Conservation (phyloP, 2,797 vertebrate genomes). For the Pangasius macronema region DNA sequence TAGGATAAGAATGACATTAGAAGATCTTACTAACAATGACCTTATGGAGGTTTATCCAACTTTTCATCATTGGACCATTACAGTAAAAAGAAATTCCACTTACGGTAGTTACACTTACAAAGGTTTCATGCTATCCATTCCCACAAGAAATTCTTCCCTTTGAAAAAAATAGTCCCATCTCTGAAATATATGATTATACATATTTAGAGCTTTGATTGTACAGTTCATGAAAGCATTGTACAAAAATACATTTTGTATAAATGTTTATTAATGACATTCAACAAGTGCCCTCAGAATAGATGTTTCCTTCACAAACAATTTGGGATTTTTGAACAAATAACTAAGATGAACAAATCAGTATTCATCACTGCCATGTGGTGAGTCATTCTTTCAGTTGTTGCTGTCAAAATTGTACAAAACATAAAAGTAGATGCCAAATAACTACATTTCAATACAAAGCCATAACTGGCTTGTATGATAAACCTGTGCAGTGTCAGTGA, state of each 20-base stretch:
- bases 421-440: background rate
- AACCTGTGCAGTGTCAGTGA: background rate
- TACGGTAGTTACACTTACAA: background rate
- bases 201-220: background rate
- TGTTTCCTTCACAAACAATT: background rate
- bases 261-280: background rate
- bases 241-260: background rate
- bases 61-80: background rate
- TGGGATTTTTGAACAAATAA: background rate
- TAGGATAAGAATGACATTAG: background rate
- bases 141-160: background rate
- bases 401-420: background rate
- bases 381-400: constrained; percentile 4
- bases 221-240: background rate
- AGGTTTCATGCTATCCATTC: background rate
- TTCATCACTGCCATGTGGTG: background rate
- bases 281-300: background rate
- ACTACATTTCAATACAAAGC: background rate
- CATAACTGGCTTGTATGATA: background rate
- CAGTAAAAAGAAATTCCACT: background rate
- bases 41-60: background rate
- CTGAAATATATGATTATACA: background rate
- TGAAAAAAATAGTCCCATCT: background rate
- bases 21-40: background rate
- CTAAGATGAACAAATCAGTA: background rate